Percentiles rank a stretch among this genome's conserved stretches.
phyloP scores from a whole-genome alignment of 2,113 vertebrate species.

The Spilogale gracilis region DNA sequence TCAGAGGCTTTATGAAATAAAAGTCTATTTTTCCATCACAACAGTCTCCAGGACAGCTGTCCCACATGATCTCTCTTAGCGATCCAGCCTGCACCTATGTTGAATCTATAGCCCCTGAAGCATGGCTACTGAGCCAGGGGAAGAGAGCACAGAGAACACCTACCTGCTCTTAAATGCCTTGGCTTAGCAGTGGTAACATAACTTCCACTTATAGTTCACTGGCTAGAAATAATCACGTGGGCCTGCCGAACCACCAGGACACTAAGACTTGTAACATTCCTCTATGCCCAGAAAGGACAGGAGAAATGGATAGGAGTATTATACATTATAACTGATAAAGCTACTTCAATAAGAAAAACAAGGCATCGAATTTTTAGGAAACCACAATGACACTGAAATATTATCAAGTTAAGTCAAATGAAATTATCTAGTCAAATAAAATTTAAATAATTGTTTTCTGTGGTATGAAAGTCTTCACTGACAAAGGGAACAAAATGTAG shows the following conservation, averaged over 20 bases:
- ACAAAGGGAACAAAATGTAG: not conserved
- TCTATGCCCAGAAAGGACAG: not conserved
- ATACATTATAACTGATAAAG: not conserved
- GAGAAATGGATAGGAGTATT: not conserved
- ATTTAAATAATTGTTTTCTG: slow-evolving; percentile 11
- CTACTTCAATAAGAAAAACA: not conserved
- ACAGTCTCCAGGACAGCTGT: not conserved
- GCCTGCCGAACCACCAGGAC: not conserved
- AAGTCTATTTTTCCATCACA: not conserved
- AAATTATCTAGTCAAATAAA: not conserved
- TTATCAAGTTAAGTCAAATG: too few relatives aligned
- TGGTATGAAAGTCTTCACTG: not conserved
- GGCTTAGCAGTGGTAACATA: not conserved
- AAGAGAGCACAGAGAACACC: not conserved
- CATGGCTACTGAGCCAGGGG: not conserved
- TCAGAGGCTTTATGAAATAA: not conserved
- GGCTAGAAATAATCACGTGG: not conserved
- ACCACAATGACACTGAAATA: not conserved
- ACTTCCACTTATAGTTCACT: not conserved
- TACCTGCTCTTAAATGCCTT: not conserved
- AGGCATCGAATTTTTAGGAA: not conserved
- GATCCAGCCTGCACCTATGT: not conserved
- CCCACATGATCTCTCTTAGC: not conserved
- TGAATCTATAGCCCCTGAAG: not conserved
- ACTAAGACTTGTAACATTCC: not conserved